Base-by-base conservation (phyloP, 1,140 invertebrate species). In the Arctopsyche grandis region DNA sequence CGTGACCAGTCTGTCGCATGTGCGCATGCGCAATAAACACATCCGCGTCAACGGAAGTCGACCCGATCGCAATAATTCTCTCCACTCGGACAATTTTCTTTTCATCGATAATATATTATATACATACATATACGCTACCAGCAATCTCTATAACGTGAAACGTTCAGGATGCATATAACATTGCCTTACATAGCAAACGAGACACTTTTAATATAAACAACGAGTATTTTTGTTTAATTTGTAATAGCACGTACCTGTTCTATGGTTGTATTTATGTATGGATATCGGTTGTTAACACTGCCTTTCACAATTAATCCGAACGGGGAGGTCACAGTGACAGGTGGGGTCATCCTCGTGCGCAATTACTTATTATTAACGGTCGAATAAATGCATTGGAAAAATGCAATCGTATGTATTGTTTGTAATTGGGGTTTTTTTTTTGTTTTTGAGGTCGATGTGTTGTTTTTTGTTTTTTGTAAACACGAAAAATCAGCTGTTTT, bases 401-500 rank as follows among this genome's bases (percentile, higher is more conserved):
- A 7, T n/a, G n/a, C n/a, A n/a, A n/a, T n/a, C n/a, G n/a, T n/a
- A 38, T 60, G n/a, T 22, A 10, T 16, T 5, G 16, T 58, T 10
- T 58, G 52, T 10, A 66, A 66, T 66, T 24, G 22, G 1, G 63
- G 1, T 66, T 66, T 60, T 9, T 60, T 60, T 60, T 60, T 60
- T 38, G n/a, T n/a, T n/a, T n/a, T n/a, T n/a, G n/a, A n/a, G n/a
- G n/a, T n/a, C n/a, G n/a, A n/a, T n/a, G n/a, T n/a, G n/a, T 38
- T 38, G 29, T 38, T 38, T 38, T 38, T 38, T 38, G 29, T 38
- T 38, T 38, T 38, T 52, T 52, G 63, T 66, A 66, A 66, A 66
- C 63, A 66, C 26, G 19, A 66, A 58, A 16, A 43, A 82, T 82
- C 81, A 82, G 81, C 81, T 82, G 81, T 75, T 82, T 52, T 21